Conservation (phyloP, 2,113 vertebrate species). For the Cryptomyrus ogoouensis region DNA sequence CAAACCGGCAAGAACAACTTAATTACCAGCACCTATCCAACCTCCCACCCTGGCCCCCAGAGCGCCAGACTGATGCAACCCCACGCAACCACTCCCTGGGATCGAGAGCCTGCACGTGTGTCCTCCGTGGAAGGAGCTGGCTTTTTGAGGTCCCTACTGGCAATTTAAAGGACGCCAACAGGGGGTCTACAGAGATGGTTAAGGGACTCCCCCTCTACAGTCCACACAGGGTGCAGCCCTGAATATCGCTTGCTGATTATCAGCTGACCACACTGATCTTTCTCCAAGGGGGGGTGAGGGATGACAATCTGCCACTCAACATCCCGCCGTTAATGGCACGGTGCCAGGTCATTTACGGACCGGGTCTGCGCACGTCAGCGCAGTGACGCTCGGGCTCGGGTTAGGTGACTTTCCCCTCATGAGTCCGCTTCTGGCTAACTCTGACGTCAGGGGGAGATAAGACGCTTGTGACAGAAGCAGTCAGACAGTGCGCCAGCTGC, state of each 20-base stretch:
- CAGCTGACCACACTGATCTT: not conserved
- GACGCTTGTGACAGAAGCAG: not conserved
- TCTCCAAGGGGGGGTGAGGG: not conserved
- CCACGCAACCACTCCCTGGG: conserved; percentile 56
- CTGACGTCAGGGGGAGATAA: not conserved
- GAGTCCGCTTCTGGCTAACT: not conserved
- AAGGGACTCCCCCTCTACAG: not conserved
- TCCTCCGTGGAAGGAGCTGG: conserved; percentile 3
- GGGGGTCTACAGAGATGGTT: not conserved
- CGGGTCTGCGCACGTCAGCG: not conserved
- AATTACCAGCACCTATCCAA: conserved; percentile 69
- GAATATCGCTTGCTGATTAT: not conserved
- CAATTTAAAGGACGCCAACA: not conserved
- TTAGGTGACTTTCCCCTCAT: not conserved
- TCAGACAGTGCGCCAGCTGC: not conserved
- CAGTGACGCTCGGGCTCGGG: not conserved
- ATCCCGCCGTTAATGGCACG: not conserved
- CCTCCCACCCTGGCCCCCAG: conserved; percentile 41
- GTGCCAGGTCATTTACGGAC: not conserved
- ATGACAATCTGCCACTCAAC: not conserved
- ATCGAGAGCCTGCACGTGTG: conserved; percentile 34
- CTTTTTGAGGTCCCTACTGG: not conserved
- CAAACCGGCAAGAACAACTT: conserved; percentile 50
- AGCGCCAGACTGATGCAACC: conserved; percentile 63
- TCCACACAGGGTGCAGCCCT: not conserved